A percentile compares a stretch with the other conserved stretches of the same genome.
Conservation (phyloP, 2,113 vertebrate species). For the Pygoscelis antarcticus region DNA sequence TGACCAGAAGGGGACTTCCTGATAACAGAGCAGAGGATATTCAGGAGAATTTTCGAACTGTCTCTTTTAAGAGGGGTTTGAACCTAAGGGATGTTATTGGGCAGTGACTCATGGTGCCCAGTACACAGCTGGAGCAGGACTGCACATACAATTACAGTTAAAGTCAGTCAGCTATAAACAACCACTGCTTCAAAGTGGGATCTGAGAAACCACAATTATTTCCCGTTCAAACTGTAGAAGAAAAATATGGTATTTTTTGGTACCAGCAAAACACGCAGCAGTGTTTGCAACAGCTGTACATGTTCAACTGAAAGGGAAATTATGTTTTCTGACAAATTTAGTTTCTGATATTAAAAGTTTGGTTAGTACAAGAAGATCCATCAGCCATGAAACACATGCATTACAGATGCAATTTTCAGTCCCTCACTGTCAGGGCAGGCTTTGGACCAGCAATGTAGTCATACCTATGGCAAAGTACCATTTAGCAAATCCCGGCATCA, state of each 20-base stretch:
- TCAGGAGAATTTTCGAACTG: not conserved
- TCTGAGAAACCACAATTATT: constrained; percentile 52
- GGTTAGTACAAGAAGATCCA: not conserved
- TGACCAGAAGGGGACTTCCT: not conserved
- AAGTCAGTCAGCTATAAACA: constrained; percentile 22
- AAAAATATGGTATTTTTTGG: not conserved
- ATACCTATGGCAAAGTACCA: not conserved
- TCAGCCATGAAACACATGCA: not conserved
- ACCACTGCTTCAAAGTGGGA: not conserved
- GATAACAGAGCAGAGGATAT: not conserved
- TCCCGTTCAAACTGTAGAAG: constrained; percentile 30
- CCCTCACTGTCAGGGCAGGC: not conserved
- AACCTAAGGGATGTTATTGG: not conserved
- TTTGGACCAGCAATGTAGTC: not conserved
- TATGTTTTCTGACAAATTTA: not conserved
- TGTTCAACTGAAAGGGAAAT: constrained; percentile 16
- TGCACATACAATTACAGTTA: not conserved
- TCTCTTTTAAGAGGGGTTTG: not conserved
- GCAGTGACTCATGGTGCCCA: not conserved
- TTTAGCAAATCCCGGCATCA: not conserved
- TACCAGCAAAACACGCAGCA: not conserved
- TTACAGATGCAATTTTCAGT: not conserved
- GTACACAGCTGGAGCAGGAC: constrained; percentile 12
- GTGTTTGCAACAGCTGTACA: not conserved
- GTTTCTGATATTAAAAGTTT: not conserved